A percentile compares a stretch with the other conserved stretches of the same genome.
Evolutionary conservation across 2,888 invertebrate species (phyloP).

Genomic region (Volucella inanis): DNA sequence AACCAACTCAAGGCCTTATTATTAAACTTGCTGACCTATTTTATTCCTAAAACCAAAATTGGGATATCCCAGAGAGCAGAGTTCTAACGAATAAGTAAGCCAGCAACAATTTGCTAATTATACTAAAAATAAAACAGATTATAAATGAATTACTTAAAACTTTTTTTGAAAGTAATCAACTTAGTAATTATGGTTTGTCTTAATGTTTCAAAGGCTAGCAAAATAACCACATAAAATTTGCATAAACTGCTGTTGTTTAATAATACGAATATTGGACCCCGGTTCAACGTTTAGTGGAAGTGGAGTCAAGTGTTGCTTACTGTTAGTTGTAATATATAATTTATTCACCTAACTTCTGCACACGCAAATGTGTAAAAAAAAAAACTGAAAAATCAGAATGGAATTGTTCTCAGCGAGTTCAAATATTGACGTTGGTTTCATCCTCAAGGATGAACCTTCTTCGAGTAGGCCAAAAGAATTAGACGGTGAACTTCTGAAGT

Average conservation of each 20-base stretch:
- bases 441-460: no score
- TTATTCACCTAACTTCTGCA: neutral
- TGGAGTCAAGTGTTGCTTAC: neutral
- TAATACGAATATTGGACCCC: neutral
- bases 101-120: no score
- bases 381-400: no score
- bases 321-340: neutral
- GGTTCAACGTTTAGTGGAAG: neutral
- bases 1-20: neutral
- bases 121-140: no score
- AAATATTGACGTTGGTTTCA: no score
- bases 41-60: neutral
- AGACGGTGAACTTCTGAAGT: no score
- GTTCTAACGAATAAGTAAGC: neutral
- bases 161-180: slow-evolving; percentile 9
- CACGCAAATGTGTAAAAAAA: no score
- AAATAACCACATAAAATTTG: neutral
- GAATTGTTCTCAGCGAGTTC: no score
- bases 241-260: slow-evolving; percentile 1
- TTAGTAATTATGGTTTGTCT: neutral
- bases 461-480: no score
- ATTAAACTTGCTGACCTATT: slow-evolving; percentile 36
- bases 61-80: slow-evolving; percentile 23
- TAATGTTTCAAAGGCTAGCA: slow-evolving; percentile 1
- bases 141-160: slow-evolving; percentile 10